These are phyloP conservation scores for Lithophane ornitopus DNA, from an alignment of 2,888 invertebrate species.

Conservation along the genomic window DNA sequence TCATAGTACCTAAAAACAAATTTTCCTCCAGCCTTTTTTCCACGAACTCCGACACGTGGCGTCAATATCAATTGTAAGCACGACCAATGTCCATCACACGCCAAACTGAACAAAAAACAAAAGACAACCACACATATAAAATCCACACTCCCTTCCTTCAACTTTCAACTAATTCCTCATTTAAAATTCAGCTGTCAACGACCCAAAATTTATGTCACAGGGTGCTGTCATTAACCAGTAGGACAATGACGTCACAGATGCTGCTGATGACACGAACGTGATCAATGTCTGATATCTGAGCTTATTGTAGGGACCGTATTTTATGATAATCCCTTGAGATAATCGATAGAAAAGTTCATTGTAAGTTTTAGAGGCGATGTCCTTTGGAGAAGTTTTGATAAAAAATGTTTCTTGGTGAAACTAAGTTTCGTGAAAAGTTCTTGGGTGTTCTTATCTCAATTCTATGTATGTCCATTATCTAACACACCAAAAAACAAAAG, in stretches of 20 bases:
- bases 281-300: slow-evolving; percentile 40
- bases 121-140: background rate
- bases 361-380: slow-evolving; percentile 11
- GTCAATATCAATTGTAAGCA: background rate
- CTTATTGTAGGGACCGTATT: slow-evolving; percentile 32
- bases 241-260: slow-evolving; percentile 42
- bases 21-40: background rate
- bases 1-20: background rate
- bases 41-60: background rate
- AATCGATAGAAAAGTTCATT: slow-evolving; percentile 19
- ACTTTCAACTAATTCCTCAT: slow-evolving; percentile 20
- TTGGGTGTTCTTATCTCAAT: background rate
- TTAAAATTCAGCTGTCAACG: slow-evolving; percentile 32
- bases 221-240: slow-evolving; percentile 16
- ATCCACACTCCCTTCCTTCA: background rate
- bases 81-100: background rate
- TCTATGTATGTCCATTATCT: background rate
- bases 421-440: slow-evolving; percentile 19
- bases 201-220: slow-evolving; percentile 30
- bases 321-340: slow-evolving; percentile 49
- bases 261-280: slow-evolving; percentile 46
- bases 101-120: background rate
- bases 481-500: background rate
- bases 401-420: slow-evolving; percentile 16
- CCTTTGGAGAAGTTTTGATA: slow-evolving; percentile 20